Percentiles rank a stretch among this genome's conserved stretches.
phyloP scores from a whole-genome alignment of 2,888 invertebrate genomes.

The Hydroisotoma schaefferi region DNA sequence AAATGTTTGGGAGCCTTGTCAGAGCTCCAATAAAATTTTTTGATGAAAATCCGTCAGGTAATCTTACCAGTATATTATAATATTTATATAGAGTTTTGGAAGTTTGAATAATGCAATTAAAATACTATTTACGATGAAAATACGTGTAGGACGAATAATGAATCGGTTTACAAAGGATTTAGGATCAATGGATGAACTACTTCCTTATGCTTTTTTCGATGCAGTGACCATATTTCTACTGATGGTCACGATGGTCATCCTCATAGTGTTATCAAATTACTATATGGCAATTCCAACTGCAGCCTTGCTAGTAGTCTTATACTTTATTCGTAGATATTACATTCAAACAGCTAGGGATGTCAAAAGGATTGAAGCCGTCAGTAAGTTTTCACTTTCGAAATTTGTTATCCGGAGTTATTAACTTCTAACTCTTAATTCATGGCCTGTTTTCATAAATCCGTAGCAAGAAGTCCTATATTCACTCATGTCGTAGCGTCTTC shows the following conservation, averaged over 20 bases:
- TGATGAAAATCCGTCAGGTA: conserved; percentile 45
- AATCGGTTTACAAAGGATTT: conserved; percentile 57
- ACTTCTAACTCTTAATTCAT: background rate
- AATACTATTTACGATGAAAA: too few species aligned
- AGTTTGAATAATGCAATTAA: background rate
- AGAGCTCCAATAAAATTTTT: conserved; percentile 52
- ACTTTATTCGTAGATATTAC: conserved; percentile 70
- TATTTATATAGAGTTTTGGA: too few species aligned
- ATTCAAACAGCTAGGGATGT: conserved; percentile 74
- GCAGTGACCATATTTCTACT: conserved; percentile 54
- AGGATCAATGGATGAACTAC: conserved; percentile 62
- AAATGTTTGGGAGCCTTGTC: conserved; percentile 56
- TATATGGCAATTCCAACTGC: conserved; percentile 60
- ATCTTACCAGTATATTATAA: too few species aligned
- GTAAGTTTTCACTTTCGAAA: conserved; percentile 49
- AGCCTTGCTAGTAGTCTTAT: conserved; percentile 68
- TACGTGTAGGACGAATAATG: conserved; percentile 55
- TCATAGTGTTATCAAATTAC: conserved; percentile 54
- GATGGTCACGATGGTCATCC: conserved; percentile 54
- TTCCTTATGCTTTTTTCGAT: conserved; percentile 65
- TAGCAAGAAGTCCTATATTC: conserved; percentile 90
- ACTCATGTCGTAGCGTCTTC: conserved; percentile 84
- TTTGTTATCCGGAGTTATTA: background rate
- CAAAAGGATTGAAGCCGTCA: conserved; percentile 58
- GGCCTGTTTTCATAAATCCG: conserved; percentile 24